Percentiles rank a stretch among this genome's conserved stretches.
These are phyloP conservation scores for Anguilla marmorata DNA, from an alignment of 2,797 vertebrate species.

Conservation along the genomic window DNA sequence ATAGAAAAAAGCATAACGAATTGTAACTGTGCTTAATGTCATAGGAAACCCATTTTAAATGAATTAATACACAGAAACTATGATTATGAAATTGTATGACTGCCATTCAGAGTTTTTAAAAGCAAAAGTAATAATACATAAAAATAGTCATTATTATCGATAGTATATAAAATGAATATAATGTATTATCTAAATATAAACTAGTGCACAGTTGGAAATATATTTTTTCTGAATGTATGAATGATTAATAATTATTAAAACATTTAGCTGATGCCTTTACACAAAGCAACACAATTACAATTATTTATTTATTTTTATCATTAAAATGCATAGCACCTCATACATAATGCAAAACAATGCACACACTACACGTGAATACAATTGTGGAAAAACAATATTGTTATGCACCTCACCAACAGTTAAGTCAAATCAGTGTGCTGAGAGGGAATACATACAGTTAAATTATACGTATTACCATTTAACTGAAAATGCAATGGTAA, in stretches of 20 bases:
- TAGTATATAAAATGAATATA: background rate
- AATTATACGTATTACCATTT: background rate
- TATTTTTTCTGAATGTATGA: background rate
- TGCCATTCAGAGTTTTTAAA: background rate
- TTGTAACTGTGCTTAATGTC: background rate
- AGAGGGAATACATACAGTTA: background rate
- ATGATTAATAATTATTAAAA: background rate
- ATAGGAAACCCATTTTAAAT: background rate
- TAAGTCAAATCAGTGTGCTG: background rate
- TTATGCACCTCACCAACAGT: background rate
- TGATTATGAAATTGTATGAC: background rate
- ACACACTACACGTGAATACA: background rate
- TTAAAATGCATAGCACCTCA: conserved; percentile 4
- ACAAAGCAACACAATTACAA: background rate
- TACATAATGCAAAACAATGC: background rate
- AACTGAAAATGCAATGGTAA: background rate
- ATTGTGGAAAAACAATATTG: background rate
- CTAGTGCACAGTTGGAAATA: background rate
- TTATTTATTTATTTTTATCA: background rate
- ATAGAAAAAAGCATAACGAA: background rate
- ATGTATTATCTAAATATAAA: background rate
- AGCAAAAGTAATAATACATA: background rate
- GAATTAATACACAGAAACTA: background rate
- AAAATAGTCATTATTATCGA: background rate
- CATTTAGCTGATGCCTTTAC: background rate